Evolutionary conservation across 2,113 vertebrate species (phyloP).

Genomic region (Blennius ocellaris): DNA sequence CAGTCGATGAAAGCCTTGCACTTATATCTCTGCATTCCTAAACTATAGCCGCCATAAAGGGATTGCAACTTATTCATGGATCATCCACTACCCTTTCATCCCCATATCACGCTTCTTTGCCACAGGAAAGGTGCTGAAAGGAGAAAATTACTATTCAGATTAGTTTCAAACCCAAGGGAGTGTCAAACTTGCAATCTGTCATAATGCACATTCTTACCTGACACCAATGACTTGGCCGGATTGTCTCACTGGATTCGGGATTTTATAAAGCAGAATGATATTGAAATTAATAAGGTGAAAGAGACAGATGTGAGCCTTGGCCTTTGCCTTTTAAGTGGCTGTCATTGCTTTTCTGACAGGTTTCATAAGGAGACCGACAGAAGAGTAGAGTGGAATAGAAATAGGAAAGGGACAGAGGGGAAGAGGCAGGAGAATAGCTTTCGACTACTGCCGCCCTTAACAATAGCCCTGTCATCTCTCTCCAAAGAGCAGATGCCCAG

Average conservation of each 20-base stretch:
- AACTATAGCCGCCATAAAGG: conserved; percentile 15
- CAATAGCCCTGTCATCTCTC: conserved; percentile 80
- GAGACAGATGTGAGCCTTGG: conserved; percentile 56
- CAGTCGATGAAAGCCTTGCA: conserved; percentile 29
- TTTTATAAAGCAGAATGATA: conserved; percentile 58
- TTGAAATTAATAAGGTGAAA: conserved; percentile 72
- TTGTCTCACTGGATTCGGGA: conserved; percentile 52
- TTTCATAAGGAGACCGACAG: conserved; percentile 46
- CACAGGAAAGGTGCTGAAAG: conserved; percentile 2
- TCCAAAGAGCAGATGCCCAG: conserved; percentile 72
- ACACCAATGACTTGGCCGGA: conserved; percentile 36
- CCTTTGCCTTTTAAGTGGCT: conserved; percentile 71
- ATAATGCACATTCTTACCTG: conserved; percentile 47
- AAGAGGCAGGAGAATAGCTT: conserved; percentile 61
- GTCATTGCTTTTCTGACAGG: conserved; percentile 62
- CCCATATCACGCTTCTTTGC: conserved; percentile 24
- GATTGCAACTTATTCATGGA: conserved; percentile 8
- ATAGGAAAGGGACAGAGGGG: conserved; percentile 39
- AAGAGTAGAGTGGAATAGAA: conserved; percentile 29
- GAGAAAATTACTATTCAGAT: conserved; percentile 27
- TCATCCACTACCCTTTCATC: conserved; percentile 19
- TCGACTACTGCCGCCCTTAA: conserved; percentile 62
- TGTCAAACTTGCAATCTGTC: conserved; percentile 52
- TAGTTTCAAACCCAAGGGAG: conserved; percentile 38
- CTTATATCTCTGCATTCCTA: conserved; percentile 45